phyloP scores from a whole-genome alignment of 1,140 invertebrate species.

The Drosophila chauvacae region DNA sequence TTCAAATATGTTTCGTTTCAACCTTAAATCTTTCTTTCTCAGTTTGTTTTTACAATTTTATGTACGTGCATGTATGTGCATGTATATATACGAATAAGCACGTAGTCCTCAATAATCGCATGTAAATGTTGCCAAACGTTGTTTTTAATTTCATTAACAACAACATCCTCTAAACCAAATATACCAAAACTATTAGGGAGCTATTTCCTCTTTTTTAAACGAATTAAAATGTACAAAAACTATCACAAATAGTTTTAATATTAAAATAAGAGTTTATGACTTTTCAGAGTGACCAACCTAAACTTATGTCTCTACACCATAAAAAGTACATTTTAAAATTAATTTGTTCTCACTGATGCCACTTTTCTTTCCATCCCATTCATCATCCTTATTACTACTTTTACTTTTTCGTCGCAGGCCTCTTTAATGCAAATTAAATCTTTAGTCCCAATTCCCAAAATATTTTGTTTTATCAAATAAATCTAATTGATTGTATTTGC shows the following conservation, averaged over 20 bases:
- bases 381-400: too few relatives aligned
- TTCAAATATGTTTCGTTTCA: not conserved
- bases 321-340: not conserved
- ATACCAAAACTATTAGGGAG: not conserved
- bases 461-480: too few relatives aligned
- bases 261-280: not conserved
- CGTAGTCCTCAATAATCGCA: not conserved
- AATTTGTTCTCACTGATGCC: not conserved
- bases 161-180: not conserved
- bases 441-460: too few relatives aligned
- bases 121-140: not conserved
- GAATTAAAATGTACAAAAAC: not conserved
- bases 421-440: too few relatives aligned
- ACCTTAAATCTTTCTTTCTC: not conserved
- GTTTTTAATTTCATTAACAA: not conserved
- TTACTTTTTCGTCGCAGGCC: too few relatives aligned
- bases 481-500: too few relatives aligned
- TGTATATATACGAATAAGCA: constrained; percentile 4
- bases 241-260: not conserved
- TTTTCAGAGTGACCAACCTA: constrained; percentile 1
- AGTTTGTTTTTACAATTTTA: not conserved
- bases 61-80: not conserved
- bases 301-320: not conserved
- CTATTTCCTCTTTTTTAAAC: not conserved
- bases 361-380: too few relatives aligned